These are phyloP conservation scores for Plusia festucae DNA, from an alignment of 2,888 invertebrate species.

Conservation along the genomic window DNA sequence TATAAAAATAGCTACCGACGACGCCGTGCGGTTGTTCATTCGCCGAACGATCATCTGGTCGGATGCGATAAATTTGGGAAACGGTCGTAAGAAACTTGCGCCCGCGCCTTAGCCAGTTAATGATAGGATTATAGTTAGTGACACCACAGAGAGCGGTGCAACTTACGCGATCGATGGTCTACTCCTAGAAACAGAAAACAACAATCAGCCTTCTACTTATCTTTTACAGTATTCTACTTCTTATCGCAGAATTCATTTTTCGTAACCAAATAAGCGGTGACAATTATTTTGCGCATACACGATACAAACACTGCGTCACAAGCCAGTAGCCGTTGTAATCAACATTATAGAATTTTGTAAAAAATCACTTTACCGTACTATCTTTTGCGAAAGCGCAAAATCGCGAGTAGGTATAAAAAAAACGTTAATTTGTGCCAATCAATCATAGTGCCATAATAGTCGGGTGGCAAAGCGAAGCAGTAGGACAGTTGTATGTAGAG, in stretches of 20 bases:
- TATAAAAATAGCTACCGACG: slow-evolving; percentile 79
- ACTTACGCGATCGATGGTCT: slow-evolving; percentile 90
- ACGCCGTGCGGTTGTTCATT: slow-evolving; percentile 69
- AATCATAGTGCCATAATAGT: slow-evolving; percentile 72
- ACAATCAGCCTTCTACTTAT: slow-evolving; percentile 86
- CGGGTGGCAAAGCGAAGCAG: slow-evolving; percentile 81
- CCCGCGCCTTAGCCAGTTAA: slow-evolving; percentile 82
- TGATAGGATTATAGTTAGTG: slow-evolving; percentile 85
- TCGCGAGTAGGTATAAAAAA: slow-evolving; percentile 54
- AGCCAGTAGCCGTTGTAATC: slow-evolving; percentile 67
- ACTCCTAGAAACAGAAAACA: slow-evolving; percentile 90
- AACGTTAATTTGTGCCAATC: slow-evolving; percentile 76
- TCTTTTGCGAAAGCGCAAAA: slow-evolving; percentile 62
- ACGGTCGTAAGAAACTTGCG: slow-evolving; percentile 70
- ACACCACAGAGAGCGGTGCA: slow-evolving; percentile 89
- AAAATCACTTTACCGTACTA: slow-evolving; percentile 37
- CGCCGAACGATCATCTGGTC: slow-evolving; percentile 73
- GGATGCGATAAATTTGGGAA: slow-evolving; percentile 66
- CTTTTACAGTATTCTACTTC: slow-evolving; percentile 73
- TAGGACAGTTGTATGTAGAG: slow-evolving; percentile 58
- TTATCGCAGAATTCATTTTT: slow-evolving; percentile 69
- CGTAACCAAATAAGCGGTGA: slow-evolving; percentile 78
- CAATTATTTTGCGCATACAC: slow-evolving; percentile 81
- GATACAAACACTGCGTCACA: slow-evolving; percentile 77
- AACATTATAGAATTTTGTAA: slow-evolving; percentile 69